A percentile compares a stretch with the other conserved stretches of the same genome.
These are phyloP conservation scores for Benitochromis conjunctus DNA, from an alignment of 2,113 vertebrate species.

Conservation along the genomic window DNA sequence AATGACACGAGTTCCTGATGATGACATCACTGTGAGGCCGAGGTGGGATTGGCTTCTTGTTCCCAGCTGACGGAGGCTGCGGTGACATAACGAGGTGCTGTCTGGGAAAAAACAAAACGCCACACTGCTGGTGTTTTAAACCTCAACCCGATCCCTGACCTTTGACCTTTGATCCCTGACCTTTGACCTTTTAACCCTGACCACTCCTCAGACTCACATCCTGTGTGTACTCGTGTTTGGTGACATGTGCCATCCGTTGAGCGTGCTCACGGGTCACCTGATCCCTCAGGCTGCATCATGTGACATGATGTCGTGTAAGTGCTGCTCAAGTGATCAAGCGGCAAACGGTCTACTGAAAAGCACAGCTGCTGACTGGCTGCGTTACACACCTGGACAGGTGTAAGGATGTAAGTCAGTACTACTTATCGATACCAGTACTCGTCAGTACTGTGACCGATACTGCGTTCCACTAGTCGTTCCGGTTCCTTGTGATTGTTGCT, in stretches of 20 bases:
- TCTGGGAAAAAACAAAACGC: not conserved
- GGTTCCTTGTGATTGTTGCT: not conserved
- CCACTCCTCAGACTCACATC: not conserved
- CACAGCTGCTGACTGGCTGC: not conserved
- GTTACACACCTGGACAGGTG: not conserved
- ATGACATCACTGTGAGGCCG: not conserved
- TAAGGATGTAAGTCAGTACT: not conserved
- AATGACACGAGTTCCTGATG: not conserved
- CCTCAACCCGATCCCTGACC: not conserved
- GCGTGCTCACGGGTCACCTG: not conserved
- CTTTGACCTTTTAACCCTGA: not conserved
- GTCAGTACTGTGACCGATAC: not conserved
- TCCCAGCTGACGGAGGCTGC: not conserved
- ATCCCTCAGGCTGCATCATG: not conserved
- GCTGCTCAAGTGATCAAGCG: not conserved
- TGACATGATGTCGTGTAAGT: not conserved
- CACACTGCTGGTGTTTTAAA: not conserved
- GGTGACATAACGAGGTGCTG: slow-evolving; percentile 9
- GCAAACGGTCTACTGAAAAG: not conserved
- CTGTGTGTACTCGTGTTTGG: not conserved
- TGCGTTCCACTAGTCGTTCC: not conserved
- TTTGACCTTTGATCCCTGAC: not conserved
- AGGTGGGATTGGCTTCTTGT: not conserved
- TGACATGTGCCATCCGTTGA: not conserved
- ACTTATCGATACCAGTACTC: not conserved